Percentiles rank a stretch among this genome's conserved stretches.
Conservation (phyloP, 2,113 vertebrate genomes). For the Calyptomena viridis region DNA sequence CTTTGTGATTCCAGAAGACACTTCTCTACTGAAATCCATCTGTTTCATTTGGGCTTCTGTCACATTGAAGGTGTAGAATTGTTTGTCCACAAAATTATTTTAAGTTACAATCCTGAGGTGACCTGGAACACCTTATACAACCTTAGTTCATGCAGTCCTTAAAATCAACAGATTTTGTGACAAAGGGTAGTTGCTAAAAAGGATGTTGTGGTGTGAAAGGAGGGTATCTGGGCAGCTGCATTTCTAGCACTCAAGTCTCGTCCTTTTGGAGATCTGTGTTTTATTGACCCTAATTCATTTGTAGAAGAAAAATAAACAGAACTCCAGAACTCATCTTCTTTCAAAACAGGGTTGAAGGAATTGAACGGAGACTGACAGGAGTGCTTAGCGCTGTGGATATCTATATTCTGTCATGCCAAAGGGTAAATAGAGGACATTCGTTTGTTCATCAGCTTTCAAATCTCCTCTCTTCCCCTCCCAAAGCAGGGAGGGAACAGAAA, state of each 20-base stretch:
- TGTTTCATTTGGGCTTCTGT: background rate
- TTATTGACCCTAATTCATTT: background rate
- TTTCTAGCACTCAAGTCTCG: background rate
- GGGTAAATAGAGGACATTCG: conserved; percentile 76
- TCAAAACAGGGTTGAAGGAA: background rate
- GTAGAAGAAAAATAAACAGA: conserved; percentile 31
- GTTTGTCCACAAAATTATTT: background rate
- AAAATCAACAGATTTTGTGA: background rate
- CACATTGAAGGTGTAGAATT: background rate
- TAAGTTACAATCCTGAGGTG: background rate
- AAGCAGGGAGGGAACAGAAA: conserved; percentile 45
- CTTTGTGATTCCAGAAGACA: background rate
- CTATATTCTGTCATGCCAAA: conserved; percentile 70
- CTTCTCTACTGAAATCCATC: background rate
- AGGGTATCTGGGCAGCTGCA: background rate
- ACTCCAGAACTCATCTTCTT: conserved; percentile 29
- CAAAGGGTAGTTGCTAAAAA: background rate
- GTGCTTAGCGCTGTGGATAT: conserved; percentile 52
- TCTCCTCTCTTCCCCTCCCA: conserved; percentile 25
- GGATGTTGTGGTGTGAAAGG: background rate
- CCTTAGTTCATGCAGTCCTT: background rate
- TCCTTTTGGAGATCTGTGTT: background rate
- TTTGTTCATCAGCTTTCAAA: conserved; percentile 72
- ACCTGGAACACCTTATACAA: background rate
- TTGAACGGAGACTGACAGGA: conserved; percentile 47